These are phyloP conservation scores for Mallotus villosus DNA, from an alignment of 2,797 vertebrate species.

Conservation along the genomic window DNA sequence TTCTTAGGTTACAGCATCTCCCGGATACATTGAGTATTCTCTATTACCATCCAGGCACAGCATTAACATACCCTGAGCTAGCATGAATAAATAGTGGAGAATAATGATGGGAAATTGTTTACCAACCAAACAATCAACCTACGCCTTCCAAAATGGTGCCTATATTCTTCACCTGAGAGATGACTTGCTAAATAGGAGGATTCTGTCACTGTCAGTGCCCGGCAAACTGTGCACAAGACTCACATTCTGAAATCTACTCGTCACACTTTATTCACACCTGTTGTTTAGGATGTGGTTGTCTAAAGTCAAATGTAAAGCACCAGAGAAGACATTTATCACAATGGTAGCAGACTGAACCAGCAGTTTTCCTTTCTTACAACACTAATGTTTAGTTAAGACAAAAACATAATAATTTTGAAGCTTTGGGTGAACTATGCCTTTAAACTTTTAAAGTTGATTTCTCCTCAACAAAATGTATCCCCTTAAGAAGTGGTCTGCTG, in stretches of 20 bases:
- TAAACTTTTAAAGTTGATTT: not conserved
- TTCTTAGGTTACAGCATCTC: conserved; percentile 65
- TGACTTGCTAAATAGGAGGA: conserved; percentile 72
- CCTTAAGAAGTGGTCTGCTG: conserved; percentile 55
- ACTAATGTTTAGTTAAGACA: too few relatives aligned
- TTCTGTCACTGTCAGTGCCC: conserved; percentile 64
- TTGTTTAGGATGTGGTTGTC: too few relatives aligned
- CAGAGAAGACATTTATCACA: too few relatives aligned
- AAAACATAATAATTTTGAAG: not conserved
- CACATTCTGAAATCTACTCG: conserved; percentile 74
- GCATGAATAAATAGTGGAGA: conserved; percentile 77
- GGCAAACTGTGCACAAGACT: conserved; percentile 64
- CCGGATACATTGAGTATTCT: conserved; percentile 68
- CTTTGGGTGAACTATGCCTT: not conserved
- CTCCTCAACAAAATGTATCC: not conserved
- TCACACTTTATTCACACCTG: conserved; percentile 19
- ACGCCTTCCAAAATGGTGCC: conserved; percentile 71
- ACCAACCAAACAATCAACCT: conserved; percentile 74
- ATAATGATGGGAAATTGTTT: conserved; percentile 74
- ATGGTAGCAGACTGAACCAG: too few relatives aligned
- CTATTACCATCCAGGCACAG: conserved; percentile 76
- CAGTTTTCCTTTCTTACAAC: too few relatives aligned
- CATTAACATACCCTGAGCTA: conserved; percentile 84
- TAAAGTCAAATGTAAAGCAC: too few relatives aligned
- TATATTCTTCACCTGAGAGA: conserved; percentile 41